Evolutionary conservation across 2,888 invertebrate species (phyloP).

Genomic region (Conops quadrifasciatus): DNA sequence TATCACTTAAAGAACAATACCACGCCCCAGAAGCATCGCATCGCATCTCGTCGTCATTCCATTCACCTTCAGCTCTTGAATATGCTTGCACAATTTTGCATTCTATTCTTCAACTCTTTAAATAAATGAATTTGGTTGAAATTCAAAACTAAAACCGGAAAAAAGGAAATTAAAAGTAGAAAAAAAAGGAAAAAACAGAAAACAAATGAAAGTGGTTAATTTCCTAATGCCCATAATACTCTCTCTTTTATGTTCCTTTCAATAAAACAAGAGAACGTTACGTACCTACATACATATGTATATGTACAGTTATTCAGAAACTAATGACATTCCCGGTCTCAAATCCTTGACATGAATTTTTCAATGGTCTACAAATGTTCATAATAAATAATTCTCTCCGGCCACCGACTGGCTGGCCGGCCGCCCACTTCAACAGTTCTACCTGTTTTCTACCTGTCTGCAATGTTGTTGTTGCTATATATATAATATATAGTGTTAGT

Average conservation of each 20-base stretch:
- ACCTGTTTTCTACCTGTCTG: slow-evolving; percentile 3
- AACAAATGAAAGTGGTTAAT: background rate
- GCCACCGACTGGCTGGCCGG: background rate
- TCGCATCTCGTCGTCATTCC: too few relatives aligned
- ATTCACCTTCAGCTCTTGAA: too few relatives aligned
- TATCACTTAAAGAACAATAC: slow-evolving; percentile 4
- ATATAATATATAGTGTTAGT: background rate
- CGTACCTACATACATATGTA: too few relatives aligned
- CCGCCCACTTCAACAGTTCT: background rate
- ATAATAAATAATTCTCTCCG: slow-evolving; percentile 3
- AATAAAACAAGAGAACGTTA: too few relatives aligned
- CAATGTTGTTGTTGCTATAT: background rate
- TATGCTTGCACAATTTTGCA: background rate
- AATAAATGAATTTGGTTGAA: background rate
- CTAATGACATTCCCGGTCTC: slow-evolving; percentile 20
- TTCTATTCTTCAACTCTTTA: background rate
- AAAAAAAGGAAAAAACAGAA: slow-evolving; percentile 1
- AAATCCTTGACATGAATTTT: slow-evolving; percentile 26
- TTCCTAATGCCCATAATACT: background rate
- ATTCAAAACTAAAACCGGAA: too few relatives aligned
- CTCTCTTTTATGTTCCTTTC: background rate
- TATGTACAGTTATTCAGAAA: slow-evolving; percentile 4
- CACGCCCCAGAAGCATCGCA: background rate
- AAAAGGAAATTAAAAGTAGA: background rate
- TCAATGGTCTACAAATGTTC: background rate